phyloP scores from a whole-genome alignment of 2,113 vertebrate genomes.

The Periophthalmus modestus region DNA sequence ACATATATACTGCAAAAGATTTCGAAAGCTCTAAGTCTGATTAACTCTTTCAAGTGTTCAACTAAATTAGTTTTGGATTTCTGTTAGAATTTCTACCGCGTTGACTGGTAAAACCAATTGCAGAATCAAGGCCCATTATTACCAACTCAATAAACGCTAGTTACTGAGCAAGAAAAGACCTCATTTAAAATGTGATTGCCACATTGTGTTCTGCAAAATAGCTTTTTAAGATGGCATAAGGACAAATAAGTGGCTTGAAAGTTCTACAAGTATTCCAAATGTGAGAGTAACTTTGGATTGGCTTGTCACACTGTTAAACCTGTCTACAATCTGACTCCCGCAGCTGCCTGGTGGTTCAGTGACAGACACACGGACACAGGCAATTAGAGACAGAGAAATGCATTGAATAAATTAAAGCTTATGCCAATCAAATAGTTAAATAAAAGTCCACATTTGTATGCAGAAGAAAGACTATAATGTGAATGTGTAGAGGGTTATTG shows the following conservation, averaged over 20 bases:
- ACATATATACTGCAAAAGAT: too few relatives aligned
- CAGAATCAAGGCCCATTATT: background rate
- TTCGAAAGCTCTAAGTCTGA: background rate
- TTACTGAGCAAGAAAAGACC: background rate
- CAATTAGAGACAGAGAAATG: background rate
- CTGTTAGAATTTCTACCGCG: background rate
- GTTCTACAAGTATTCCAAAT: background rate
- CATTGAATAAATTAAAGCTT: background rate
- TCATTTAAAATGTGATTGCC: background rate
- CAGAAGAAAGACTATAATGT: background rate
- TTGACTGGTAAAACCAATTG: background rate
- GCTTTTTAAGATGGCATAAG: background rate
- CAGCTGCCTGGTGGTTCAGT: background rate
- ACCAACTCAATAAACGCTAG: background rate
- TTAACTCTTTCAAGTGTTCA: background rate
- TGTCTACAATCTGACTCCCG: background rate
- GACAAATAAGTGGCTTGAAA: background rate
- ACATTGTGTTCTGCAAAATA: background rate
- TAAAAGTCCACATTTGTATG: background rate
- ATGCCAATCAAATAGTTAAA: background rate
- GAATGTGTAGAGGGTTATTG: too few relatives aligned
- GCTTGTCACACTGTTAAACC: background rate
- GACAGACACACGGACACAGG: background rate
- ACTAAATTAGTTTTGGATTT: background rate
- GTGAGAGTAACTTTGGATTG: background rate